Conservation (phyloP, 2,888 invertebrate species). For the Drosophila mimica region DNA sequence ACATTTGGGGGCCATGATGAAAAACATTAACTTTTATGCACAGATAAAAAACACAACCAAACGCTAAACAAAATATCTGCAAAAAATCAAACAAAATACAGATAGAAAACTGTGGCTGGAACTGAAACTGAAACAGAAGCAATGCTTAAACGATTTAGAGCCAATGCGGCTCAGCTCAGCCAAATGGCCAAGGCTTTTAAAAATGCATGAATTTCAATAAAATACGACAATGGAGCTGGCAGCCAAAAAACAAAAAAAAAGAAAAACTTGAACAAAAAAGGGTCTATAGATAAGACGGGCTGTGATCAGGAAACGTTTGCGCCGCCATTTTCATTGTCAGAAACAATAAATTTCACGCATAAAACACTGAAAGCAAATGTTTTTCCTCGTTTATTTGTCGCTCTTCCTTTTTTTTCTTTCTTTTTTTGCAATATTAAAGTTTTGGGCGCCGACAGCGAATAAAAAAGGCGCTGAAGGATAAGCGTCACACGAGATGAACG, state of each 20-base stretch:
- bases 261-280: conserved; percentile 36
- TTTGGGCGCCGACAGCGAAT: conserved; percentile 20
- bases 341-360: conserved; percentile 77
- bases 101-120: conserved; percentile 10
- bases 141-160: conserved; percentile 81
- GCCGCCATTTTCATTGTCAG: conserved; percentile 76
- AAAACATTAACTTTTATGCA: conserved; percentile 75
- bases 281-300: conserved; percentile 69
- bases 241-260: conserved; percentile 5
- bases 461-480: conserved; percentile 72
- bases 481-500: conserved; percentile 72
- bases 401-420: conserved; percentile 14
- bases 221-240: conserved; percentile 63
- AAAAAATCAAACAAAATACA: conserved; percentile 59
- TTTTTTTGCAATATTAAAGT: conserved; percentile 58
- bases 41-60: conserved; percentile 63
- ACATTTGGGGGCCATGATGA: conserved; percentile 56
- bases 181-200: conserved; percentile 72
- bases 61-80: conserved; percentile 44
- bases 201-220: conserved; percentile 81
- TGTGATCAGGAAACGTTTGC: conserved; percentile 77
- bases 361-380: conserved; percentile 68
- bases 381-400: not conserved
- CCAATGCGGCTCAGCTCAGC: conserved; percentile 42
- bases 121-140: conserved; percentile 47